A percentile compares a stretch with the other conserved stretches of the same genome.
These are phyloP conservation scores for Tanypteryx hageni DNA, from an alignment of 2,888 invertebrate species.

Conservation along the genomic window DNA sequence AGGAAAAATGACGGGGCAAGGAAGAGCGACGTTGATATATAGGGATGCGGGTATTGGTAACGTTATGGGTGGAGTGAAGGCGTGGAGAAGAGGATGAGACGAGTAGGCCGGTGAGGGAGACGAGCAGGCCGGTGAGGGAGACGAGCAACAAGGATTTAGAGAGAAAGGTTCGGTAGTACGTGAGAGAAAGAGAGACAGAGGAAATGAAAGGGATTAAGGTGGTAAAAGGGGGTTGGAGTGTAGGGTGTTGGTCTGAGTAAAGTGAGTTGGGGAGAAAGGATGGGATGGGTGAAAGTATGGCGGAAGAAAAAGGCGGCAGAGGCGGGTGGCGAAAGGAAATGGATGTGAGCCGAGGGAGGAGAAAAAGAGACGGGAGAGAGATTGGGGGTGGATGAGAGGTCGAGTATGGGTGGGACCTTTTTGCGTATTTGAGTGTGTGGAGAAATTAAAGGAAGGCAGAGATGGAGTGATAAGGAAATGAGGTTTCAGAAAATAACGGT, in stretches of 20 bases:
- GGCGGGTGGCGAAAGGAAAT: no score
- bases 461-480: no score
- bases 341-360: no score
- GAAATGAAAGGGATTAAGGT: not conserved
- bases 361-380: no score
- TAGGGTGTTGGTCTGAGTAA: no score
- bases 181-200: not conserved
- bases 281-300: not conserved
- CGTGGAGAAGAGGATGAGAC: not conserved
- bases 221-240: not conserved
- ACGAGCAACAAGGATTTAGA: not conserved
- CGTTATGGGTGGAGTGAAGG: not conserved
- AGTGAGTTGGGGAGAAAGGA: not conserved
- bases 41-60: not conserved
- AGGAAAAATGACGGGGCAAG: not conserved
- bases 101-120: no score
- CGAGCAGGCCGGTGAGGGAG: not conserved
- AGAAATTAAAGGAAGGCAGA: no score
- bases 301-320: no score
- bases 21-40: slow-evolving; percentile 1
- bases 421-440: no score
- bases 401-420: no score
- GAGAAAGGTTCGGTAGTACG: not conserved
- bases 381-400: no score
- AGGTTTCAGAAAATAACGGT: no score